Conservation (phyloP, 2,113 vertebrate species). For the Varanus komodoensis region DNA sequence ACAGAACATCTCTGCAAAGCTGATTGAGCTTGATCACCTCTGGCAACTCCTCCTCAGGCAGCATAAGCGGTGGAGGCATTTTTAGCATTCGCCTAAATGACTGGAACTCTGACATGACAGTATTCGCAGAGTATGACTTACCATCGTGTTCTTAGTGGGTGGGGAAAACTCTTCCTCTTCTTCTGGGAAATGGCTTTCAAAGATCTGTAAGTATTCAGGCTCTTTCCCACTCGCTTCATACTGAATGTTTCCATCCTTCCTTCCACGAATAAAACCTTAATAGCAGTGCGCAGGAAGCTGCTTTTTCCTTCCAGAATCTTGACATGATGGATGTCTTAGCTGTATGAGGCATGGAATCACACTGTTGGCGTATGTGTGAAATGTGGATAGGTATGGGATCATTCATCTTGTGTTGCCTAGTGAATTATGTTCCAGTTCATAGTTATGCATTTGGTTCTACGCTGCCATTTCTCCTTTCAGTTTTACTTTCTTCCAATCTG, state of each 20-base stretch:
- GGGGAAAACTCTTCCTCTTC: too few species aligned
- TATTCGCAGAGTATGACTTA: too few species aligned
- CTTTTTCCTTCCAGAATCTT: not conserved
- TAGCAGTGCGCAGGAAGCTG: not conserved
- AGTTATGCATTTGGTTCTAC: not conserved
- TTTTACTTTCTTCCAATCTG: not conserved
- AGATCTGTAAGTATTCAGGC: not conserved
- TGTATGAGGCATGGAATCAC: not conserved
- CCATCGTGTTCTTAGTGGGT: too few species aligned
- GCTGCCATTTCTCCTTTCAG: not conserved
- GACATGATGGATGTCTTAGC: not conserved
- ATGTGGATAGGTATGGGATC: not conserved
- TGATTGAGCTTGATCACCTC: too few species aligned
- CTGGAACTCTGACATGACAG: too few species aligned
- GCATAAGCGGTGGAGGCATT: too few species aligned
- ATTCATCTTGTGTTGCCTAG: not conserved
- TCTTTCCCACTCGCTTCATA: not conserved
- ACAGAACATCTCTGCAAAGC: too few species aligned
- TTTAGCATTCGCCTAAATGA: too few species aligned
- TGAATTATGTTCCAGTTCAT: not conserved
- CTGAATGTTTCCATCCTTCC: not conserved
- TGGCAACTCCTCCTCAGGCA: too few species aligned
- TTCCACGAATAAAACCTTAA: not conserved
- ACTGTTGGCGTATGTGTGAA: not conserved
- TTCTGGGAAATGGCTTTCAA: too few species aligned